Base-by-base conservation (phyloP, 2,888 invertebrate species). In the Calephelis perditalis region DNA sequence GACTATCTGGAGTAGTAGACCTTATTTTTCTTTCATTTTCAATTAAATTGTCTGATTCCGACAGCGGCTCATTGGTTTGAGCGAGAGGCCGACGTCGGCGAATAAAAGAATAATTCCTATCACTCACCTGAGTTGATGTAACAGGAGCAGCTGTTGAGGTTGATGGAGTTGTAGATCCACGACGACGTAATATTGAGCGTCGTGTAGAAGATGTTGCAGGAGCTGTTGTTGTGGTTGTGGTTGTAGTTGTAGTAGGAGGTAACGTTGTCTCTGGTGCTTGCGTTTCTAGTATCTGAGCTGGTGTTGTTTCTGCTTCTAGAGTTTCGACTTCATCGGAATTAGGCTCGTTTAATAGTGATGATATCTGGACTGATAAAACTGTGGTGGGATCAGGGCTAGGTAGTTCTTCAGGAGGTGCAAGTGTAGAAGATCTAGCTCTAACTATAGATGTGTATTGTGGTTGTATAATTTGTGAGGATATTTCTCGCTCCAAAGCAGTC, bases 81-180 rank as follows among this genome's bases (percentile, higher is more conserved):
- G 77, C 71, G 59, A 84, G 64, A 60, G 86, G 86, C 66, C 84
- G 80, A 62, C 87, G 83, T 64, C 91, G 86, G 65, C 81, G 84
- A 66, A 88, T 76, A 66, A 84, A 85, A 78, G 84, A 74, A 80
- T 87, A 90, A 79, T 84, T 90, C 88, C 86, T 91, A 76, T 82
- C 81, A 90, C 92, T 92, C 86, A 92, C 92, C 92, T 89, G 87
- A 8, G 84, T 83, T 10, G 81, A 73, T 8, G 82, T 71, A 8
- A 78, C 70, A 9, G 81, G 70, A 1, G 78, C 69, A n/a, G 81
- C 71, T 12, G 79, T 75, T 3, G 81, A 73, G 0, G 69, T 66
- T 15, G 60, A 46, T 4, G 71, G 62, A 9, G 68, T 77, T 11
- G 74, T 73, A 10, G 83, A 72, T 1, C 81, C 81, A 58, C 83